Percentiles rank a stretch among this genome's conserved stretches.
These are phyloP conservation scores for Botia almorhae DNA, from an alignment of 2,797 vertebrate genomes.

Conservation along the genomic window DNA sequence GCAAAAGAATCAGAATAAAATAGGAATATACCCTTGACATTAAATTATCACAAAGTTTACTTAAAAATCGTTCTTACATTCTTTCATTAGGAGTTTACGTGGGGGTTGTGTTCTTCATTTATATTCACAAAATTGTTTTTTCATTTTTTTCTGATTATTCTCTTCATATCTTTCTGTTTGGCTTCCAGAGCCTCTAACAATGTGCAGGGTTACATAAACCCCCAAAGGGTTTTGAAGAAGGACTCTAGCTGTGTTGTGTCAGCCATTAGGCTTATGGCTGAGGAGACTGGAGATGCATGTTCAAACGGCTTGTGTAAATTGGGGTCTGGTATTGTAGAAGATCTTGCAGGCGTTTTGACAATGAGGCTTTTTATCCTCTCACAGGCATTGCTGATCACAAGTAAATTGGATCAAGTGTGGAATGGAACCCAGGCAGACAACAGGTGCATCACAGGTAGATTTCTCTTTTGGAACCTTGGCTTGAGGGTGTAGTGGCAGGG, in stretches of 20 bases:
- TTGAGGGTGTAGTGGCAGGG: constrained; percentile 86
- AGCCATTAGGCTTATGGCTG: constrained; percentile 89
- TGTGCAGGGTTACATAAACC: constrained; percentile 74
- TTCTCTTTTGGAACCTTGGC: constrained; percentile 95
- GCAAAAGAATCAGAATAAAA: constrained; percentile 50
- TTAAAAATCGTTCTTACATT: constrained; percentile 77
- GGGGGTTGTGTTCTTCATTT: constrained; percentile 40
- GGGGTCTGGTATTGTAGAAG: constrained; percentile 1
- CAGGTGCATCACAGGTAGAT: constrained; percentile 94
- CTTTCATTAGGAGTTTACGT: constrained; percentile 65
- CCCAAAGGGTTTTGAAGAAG: constrained; percentile 52
- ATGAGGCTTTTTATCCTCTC: constrained; percentile 34
- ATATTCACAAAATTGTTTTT: constrained; percentile 54
- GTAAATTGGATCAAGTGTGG: constrained; percentile 35
- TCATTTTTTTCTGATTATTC: constrained; percentile 35
- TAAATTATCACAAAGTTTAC: constrained; percentile 74
- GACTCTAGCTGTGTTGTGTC: constrained; percentile 56
- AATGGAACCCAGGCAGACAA: constrained; percentile 32
- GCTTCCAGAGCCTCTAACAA: constrained; percentile 71
- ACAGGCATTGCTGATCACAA: constrained; percentile 43
- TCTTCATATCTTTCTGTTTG: constrained; percentile 53
- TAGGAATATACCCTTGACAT: constrained; percentile 71
- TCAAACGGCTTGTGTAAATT: constrained; percentile 41
- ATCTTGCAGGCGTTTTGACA: constrained; percentile 39
- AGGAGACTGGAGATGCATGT: constrained; percentile 49